Base-by-base conservation (phyloP, 2,797 vertebrate genomes). In the Enteromius unitaeniatus region DNA sequence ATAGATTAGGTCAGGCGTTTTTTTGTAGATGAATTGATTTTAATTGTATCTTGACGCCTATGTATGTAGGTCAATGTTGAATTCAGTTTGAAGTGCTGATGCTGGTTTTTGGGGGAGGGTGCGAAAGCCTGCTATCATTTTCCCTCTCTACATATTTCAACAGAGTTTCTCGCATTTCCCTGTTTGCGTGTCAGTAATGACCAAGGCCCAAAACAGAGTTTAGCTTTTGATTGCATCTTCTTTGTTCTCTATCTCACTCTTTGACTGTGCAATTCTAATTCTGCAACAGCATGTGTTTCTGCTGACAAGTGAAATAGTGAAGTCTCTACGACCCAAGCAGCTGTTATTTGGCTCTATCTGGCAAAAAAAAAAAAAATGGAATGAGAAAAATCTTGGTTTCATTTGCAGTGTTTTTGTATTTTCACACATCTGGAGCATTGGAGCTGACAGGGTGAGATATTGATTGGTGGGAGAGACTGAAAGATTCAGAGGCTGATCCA, bases 31-130 rank as follows among this genome's bases (percentile, higher is more conserved):
- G 11, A 23, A 67, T 67, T 55, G 42, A 60, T 64, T 64, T 49
- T 37, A 75, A 45, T 72, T 64, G 40, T 8, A 72, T 72, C 62
- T 62, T 42, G 37, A 76, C 21, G 3, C 21, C 23, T 17, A 9
- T 84, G 6, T 60, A 23, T 76, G 73, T 83, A 51, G 83, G 74
- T 47, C 9, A 60, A 21, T n/a, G 28, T 77, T 23, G 51, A 37
- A 65, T 76, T 86, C 55, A 13, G 28, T 77, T 76, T 76, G 53
- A 82, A 72, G 79, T 75, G 47, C 49, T 45, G 37, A 42, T 42
- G 65, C 23, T 60, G 21, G 31, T 62, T 76, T 81, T 60, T 55
- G 72, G 75, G 83, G 82, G 77, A 81, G 72, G 74, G 68, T 62
- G 55, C 73, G 9, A 74, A 82, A 73, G 42, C 23, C 37, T 53